Percentiles rank a stretch among this genome's conserved stretches.
phyloP scores from a whole-genome alignment of 1,140 invertebrate species.

The Leptestheria dahalacensis region DNA sequence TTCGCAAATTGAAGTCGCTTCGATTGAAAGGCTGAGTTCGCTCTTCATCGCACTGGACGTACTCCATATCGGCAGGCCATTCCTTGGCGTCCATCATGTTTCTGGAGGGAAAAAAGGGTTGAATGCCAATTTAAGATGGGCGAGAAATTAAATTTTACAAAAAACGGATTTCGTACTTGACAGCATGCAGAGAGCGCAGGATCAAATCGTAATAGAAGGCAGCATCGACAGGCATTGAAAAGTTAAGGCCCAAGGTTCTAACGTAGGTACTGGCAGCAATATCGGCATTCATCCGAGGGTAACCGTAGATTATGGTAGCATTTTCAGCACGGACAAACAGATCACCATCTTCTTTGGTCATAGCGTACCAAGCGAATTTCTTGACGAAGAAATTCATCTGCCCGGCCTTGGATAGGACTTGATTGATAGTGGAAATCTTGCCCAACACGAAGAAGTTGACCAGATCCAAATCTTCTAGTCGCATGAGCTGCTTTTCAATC shows the following conservation, averaged over 20 bases:
- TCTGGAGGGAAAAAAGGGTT: slow-evolving; percentile 20
- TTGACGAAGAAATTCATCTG: slow-evolving; percentile 30
- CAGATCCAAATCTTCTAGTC: slow-evolving; percentile 61
- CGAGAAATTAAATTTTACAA: background rate
- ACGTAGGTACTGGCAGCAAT: slow-evolving; percentile 30
- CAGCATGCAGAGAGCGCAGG: slow-evolving; percentile 49
- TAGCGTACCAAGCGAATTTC: slow-evolving; percentile 45
- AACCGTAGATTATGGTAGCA: slow-evolving; percentile 9
- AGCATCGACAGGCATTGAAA: slow-evolving; percentile 50
- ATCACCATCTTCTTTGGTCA: slow-evolving; percentile 41
- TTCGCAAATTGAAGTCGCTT: slow-evolving; percentile 2
- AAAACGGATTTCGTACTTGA: slow-evolving; percentile 40
- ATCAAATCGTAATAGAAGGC: slow-evolving; percentile 76
- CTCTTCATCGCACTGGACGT: slow-evolving; percentile 47
- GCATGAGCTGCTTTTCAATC: slow-evolving; percentile 40
- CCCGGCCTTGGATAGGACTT: slow-evolving; percentile 42
- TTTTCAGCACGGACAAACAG: slow-evolving; percentile 27
- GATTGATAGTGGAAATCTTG: slow-evolving; percentile 46
- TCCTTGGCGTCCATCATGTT: slow-evolving; percentile 39
- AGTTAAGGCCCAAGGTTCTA: slow-evolving; percentile 48
- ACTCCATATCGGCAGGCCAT: slow-evolving; percentile 51
- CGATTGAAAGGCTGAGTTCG: background rate
- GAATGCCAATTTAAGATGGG: background rate
- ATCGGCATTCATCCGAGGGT: slow-evolving; percentile 16
- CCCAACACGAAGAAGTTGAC: slow-evolving; percentile 76